Evolutionary conservation across 1,140 invertebrate species (phyloP), one percentile per base, ranked within the genome.

Genomic region (Polypedilum pembai): DNA sequence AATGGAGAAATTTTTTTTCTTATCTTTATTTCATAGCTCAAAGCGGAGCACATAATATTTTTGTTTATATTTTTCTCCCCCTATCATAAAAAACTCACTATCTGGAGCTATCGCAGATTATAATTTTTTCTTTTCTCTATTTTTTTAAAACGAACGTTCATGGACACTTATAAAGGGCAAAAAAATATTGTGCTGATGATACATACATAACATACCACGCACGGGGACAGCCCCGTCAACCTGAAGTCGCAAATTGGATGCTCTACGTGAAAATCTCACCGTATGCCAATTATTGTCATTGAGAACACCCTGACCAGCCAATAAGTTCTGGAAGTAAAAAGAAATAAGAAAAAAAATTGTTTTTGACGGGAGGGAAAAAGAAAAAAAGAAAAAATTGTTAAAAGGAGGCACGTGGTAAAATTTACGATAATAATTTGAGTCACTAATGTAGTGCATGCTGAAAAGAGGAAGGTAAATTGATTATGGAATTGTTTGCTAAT

Each of bases 231-330:
- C 90, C 77, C 90, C 88, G 84, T 98, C 95, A 75, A 97, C 87
- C 83, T 92, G 90, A 65, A 98, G 86, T 78, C 92, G 90, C 63
- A 98, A 84, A 79, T 89, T 90, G 8, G 88, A 90, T 0, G 93
- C 93, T 78, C 93, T 86, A 74, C 96, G 87, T 1, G 91, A 92
- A 78, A 98, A 92, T 65, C 88, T 87, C 24, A 97, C 86, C 2
- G 93, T 93, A 82, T 99, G 96, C 96, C 96, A 98, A 80, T 91
- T 89, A 80, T 97, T 94, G 80, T 99, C 95, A 80, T 96, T 95
- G 40, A 95, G 82, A 74, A 91, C 90, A 75, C 87, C 86, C 78
- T 92, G 88, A 20, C 94, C 94, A 63, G 90, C 89, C 74, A 90
- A 85, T n/a, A 96, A 82, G 56, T 89, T 89, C 94, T 96, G 83